phyloP scores from a whole-genome alignment of 2,797 vertebrate species.

The Rhadinocentrus ornatus region DNA sequence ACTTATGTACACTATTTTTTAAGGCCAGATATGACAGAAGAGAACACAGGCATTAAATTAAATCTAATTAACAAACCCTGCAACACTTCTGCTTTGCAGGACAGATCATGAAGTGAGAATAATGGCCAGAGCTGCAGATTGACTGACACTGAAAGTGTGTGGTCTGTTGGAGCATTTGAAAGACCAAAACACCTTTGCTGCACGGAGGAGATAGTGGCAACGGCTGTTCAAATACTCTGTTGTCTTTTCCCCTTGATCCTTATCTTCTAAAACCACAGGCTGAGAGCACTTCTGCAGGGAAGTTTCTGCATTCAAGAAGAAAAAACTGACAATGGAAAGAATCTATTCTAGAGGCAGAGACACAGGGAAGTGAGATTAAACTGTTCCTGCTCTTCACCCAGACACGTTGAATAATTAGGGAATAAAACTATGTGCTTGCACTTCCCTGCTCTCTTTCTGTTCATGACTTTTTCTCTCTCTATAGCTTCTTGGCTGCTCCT shows the following conservation, averaged over 20 bases:
- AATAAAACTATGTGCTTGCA: slow-evolving; percentile 68
- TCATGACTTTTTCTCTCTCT: slow-evolving; percentile 55
- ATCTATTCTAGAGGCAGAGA: slow-evolving; percentile 46
- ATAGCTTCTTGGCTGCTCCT: slow-evolving; percentile 46
- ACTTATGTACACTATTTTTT: slow-evolving; percentile 13
- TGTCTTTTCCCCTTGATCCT: slow-evolving; percentile 39
- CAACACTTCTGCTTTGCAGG: slow-evolving; percentile 4
- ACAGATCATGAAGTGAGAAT: slow-evolving; percentile 10
- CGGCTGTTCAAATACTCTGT: slow-evolving; percentile 35
- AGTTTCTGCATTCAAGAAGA: slow-evolving; percentile 43
- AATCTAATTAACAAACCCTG: background rate
- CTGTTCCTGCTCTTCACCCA: slow-evolving; percentile 63
- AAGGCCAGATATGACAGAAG: slow-evolving; percentile 14
- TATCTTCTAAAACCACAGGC: slow-evolving; percentile 41
- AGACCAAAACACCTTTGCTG: slow-evolving; percentile 27
- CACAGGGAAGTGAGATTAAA: slow-evolving; percentile 67
- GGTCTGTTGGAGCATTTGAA: slow-evolving; percentile 15
- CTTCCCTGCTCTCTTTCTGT: slow-evolving; percentile 54
- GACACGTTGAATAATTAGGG: slow-evolving; percentile 78
- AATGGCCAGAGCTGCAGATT: background rate
- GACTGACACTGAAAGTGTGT: slow-evolving; percentile 15
- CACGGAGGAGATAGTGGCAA: slow-evolving; percentile 24
- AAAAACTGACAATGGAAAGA: slow-evolving; percentile 58
- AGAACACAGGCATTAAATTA: background rate
- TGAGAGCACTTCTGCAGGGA: slow-evolving; percentile 32